These are phyloP conservation scores for Meteorus colon DNA, from an alignment of 2,888 invertebrate species.

Conservation along the genomic window DNA sequence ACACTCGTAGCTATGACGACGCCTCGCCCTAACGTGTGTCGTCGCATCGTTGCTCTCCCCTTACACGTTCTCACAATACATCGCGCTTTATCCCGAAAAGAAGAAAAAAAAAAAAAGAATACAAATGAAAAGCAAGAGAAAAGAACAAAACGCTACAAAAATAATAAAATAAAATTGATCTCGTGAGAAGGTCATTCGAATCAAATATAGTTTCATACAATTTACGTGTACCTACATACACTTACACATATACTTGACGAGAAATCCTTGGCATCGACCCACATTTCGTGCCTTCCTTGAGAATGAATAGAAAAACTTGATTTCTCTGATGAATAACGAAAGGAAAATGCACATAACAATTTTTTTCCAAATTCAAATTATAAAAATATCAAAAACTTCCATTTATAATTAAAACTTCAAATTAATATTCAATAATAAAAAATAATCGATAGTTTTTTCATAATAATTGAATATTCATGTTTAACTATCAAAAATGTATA, in stretches of 20 bases:
- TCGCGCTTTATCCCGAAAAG: conserved; percentile 5
- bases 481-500: not conserved
- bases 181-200: not conserved
- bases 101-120: conserved; percentile 39
- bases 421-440: not conserved
- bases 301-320: conserved; percentile 9
- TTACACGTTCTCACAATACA: not conserved
- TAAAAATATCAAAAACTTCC: not conserved
- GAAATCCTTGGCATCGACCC: conserved; percentile 37
- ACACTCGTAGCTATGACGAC: conserved; percentile 69
- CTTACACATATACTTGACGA: conserved; percentile 17
- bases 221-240: not conserved
- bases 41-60: not conserved
- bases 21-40: conserved; percentile 51
- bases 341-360: not conserved
- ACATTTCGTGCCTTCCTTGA: conserved; percentile 25
- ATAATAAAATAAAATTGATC: not conserved
- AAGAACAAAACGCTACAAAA: conserved; percentile 11
- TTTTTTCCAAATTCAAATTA: not conserved
- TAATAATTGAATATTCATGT: not conserved
- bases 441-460: not conserved
- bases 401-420: not conserved
- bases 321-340: conserved; percentile 1
- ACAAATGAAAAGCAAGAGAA: conserved; percentile 13
- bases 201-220: conserved; percentile 9